Percentiles rank a stretch among this genome's conserved stretches.
Evolutionary conservation across 1,140 invertebrate genomes (phyloP).

Genomic region (Drosophila bipectinata): DNA sequence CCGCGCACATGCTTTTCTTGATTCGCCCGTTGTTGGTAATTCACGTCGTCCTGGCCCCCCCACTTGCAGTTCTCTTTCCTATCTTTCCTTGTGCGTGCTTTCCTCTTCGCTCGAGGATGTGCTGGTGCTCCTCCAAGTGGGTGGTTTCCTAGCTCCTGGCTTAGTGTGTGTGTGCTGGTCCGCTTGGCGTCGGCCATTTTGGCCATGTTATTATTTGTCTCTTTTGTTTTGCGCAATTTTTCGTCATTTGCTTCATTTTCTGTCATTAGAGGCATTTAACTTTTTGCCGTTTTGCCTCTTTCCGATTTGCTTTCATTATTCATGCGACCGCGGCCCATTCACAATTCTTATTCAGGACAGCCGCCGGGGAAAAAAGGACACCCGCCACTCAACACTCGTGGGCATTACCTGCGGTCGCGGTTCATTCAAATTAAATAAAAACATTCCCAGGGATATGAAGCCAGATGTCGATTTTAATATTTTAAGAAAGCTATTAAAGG

Average conservation of each 20-base stretch:
- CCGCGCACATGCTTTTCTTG: conserved; percentile 78
- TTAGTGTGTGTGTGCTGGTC: conserved; percentile 1
- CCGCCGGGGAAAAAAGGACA: conserved; percentile 5
- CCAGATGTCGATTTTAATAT: conserved; percentile 13
- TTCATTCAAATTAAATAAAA: conserved; percentile 14
- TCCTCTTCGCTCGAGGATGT: conserved; percentile 2
- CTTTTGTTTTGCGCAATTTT: conserved; percentile 77
- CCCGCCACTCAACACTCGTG: not conserved
- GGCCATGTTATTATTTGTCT: conserved; percentile 74
- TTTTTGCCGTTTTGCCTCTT: conserved; percentile 75
- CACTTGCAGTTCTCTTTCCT: conserved; percentile 1
- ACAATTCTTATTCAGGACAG: conserved; percentile 36
- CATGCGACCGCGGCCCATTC: conserved; percentile 42
- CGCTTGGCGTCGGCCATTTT: conserved; percentile 60
- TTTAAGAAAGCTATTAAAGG: not conserved
- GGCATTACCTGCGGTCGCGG: not conserved
- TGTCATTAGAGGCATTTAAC: conserved; percentile 81
- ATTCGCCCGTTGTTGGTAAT: conserved; percentile 73
- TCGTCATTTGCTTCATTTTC: conserved; percentile 79
- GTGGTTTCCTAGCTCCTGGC: not conserved
- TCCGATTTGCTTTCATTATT: conserved; percentile 76
- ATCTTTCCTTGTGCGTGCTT: conserved; percentile 34
- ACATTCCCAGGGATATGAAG: not conserved
- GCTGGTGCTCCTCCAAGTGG: not conserved
- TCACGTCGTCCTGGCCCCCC: conserved; percentile 35